These are phyloP conservation scores for Drusus annulatus DNA, from an alignment of 1,140 invertebrate species.

Conservation along the genomic window DNA sequence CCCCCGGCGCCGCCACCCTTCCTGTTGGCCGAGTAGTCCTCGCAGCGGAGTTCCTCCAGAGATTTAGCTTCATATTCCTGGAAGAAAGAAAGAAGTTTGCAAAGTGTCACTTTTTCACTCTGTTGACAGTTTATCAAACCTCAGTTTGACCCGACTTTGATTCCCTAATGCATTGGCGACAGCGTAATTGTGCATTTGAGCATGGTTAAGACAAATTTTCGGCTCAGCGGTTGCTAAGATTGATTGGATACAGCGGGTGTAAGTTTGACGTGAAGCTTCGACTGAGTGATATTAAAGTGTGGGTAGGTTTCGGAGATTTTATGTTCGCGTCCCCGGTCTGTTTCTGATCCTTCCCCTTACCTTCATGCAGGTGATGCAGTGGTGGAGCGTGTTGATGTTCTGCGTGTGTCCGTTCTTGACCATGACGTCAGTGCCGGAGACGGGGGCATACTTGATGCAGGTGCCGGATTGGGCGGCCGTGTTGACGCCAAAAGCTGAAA, in stretches of 20 bases:
- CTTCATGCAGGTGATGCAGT: conserved; percentile 98
- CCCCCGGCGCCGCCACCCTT: conserved; percentile 77
- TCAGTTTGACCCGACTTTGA: too few relatives aligned
- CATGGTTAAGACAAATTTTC: too few relatives aligned
- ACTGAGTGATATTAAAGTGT: too few relatives aligned
- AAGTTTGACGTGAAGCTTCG: too few relatives aligned
- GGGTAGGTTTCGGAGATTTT: too few relatives aligned
- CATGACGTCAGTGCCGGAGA: conserved; percentile 91
- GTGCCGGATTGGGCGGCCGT: conserved; percentile 76
- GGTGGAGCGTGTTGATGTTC: conserved; percentile 91
- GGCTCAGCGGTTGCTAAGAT: too few relatives aligned
- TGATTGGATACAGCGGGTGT: too few relatives aligned
- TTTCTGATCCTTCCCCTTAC: conserved; percentile 57
- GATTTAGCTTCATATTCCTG: conserved; percentile 94
- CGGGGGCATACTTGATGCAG: conserved; percentile 87
- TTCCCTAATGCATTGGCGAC: too few relatives aligned
- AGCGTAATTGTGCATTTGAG: too few relatives aligned
- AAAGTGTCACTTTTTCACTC: too few relatives aligned
- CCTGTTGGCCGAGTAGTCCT: conserved; percentile 92
- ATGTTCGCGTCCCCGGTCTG: too few relatives aligned
- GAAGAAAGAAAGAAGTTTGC: background rate
- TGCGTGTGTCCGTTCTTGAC: conserved; percentile 87
- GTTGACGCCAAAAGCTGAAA: conserved; percentile 73
- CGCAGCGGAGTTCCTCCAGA: conserved; percentile 92
- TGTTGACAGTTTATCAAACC: too few relatives aligned